Base-by-base conservation (phyloP, 2,888 invertebrate species). In the Drosophila mulleri region DNA sequence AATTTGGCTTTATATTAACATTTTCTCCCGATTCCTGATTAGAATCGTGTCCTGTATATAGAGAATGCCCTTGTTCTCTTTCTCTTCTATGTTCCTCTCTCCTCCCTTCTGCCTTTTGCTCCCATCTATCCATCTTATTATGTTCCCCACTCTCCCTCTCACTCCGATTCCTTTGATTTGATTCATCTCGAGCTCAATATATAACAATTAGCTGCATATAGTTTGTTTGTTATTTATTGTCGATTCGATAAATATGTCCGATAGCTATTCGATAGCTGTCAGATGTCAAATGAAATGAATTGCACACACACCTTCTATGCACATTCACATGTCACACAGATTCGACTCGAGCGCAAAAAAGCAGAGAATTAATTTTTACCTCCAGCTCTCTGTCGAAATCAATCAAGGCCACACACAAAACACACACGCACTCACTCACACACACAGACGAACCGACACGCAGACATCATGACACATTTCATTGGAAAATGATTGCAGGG, bases 401-500 rank as follows among this genome's bases (percentile, higher is more conserved):
- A 80, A 80, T 80, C 80, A 80, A 82, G 76, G 74, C 83, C 83
- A 78, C 81, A 78, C 80, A 75, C 80, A 68, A 50, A 50, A 50
- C 48, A 50, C 44, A 48, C 50, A 32, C 61, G 48, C 57, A 45
- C 20, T 7, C 45, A 20, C 44, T 20, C 12, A 45, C 45, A 12
- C 32, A 44, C 37, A 48, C 50, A 58, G 61, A 58, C n/a, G n/a
- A n/a, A n/a, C n/a, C n/a, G n/a, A n/a, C 35, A 59, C 50, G 32
- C 67, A 41, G n/a, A 67, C 50, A 72, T 67, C 64, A 65, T 52
- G 68, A 69, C 85, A 73, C 60, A 85, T 83, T 84, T 84, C 89
- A 80, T 83, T 86, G 87, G 83, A 88, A 83, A 83, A 88, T 88
- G 78, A 75, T 84, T 84, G 80, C 71, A 75, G 76, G 74, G 69